These are phyloP conservation scores for Leptodon cayanensis DNA, from an alignment of 2,797 vertebrate genomes.

Conservation along the genomic window DNA sequence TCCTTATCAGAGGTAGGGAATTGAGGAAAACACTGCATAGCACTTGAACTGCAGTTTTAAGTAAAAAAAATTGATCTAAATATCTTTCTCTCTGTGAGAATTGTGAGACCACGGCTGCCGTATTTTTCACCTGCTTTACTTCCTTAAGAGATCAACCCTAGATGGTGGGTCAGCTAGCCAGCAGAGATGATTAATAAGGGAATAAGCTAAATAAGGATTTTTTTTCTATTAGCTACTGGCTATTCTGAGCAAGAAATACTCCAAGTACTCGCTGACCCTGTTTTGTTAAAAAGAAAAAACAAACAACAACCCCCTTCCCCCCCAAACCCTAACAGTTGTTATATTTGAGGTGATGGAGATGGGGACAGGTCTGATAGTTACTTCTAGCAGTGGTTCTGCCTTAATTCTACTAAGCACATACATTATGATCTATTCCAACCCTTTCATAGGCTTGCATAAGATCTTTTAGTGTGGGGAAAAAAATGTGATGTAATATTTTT, in stretches of 20 bases:
- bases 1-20: neutral
- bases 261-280: neutral
- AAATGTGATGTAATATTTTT: neutral
- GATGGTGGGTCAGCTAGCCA: neutral
- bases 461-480: neutral
- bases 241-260: neutral
- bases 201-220: neutral
- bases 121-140: neutral
- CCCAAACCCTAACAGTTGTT: neutral
- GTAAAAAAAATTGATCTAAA: neutral
- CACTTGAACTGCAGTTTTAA: neutral
- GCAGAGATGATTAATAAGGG: neutral
- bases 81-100: neutral
- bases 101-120: neutral
- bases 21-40: neutral
- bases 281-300: neutral
- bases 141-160: neutral
- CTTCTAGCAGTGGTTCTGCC: neutral
- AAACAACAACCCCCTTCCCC: too few relatives aligned
- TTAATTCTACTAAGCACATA: fast-evolving
- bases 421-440: neutral
- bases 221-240: neutral
- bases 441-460: neutral
- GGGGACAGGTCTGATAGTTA: neutral
- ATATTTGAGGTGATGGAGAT: neutral